A percentile compares a stretch with the other conserved stretches of the same genome.
Conservation (phyloP, 2,113 vertebrate genomes). For the Prunella himalayana region DNA sequence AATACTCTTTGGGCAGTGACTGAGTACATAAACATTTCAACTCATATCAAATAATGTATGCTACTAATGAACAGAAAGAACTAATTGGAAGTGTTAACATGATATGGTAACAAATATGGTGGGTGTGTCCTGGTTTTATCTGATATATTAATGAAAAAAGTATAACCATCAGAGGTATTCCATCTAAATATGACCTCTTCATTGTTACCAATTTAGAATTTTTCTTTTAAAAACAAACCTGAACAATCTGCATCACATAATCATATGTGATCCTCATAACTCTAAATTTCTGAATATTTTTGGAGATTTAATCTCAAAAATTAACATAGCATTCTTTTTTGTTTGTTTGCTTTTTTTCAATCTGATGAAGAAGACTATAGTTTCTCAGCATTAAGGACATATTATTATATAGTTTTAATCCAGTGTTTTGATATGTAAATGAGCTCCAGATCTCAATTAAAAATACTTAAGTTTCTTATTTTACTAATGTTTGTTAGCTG, state of each 20-base stretch:
- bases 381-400: not conserved
- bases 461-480: not conserved
- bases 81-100: not conserved
- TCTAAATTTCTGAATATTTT: not conserved
- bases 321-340: not conserved
- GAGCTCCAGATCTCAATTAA: not conserved
- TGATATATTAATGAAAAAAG: not conserved
- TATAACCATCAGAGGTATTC: not conserved
- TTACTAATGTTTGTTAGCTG: not conserved
- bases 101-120: not conserved
- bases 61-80: too few relatives aligned
- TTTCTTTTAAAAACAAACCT: not conserved
- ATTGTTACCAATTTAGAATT: not conserved
- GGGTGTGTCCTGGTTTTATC: not conserved
- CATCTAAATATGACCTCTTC: not conserved
- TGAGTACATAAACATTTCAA: too few relatives aligned
- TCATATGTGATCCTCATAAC: not conserved
- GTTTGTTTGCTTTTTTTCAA: too few relatives aligned
- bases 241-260: not conserved
- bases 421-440: not conserved
- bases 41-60: too few relatives aligned
- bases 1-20: too few relatives aligned
- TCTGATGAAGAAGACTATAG: not conserved
- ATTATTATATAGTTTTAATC: not conserved
- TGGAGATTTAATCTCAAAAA: not conserved